Base-by-base conservation (phyloP, 2,888 invertebrate species). In the Sinohyriopsis cumingii region DNA sequence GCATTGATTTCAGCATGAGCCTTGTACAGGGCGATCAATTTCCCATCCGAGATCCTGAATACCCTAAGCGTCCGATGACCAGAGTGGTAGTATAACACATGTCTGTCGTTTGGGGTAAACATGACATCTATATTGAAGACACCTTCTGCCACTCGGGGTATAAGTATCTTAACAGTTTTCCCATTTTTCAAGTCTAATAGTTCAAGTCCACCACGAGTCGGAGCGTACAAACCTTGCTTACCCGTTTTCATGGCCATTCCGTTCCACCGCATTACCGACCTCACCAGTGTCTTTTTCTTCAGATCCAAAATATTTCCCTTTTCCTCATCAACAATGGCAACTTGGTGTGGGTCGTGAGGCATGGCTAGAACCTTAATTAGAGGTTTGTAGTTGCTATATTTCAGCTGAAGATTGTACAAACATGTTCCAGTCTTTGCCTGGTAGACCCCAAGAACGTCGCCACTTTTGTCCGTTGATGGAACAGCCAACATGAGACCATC, bases 61-160 rank as follows among this genome's bases (percentile, higher is more conserved):
- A 98, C 95, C 72, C 98, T 92, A 68, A 99, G 92, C 0, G 98
- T 98, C 90, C 97, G 96, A 84, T 95, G 93, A 0, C 98, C 98
- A 80, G 97, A 98, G 88, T 99, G 98, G 86, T 99, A 99, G 88
- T 99, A 99, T 65, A 98, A 93, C 3, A 98, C 98, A 84, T 99
- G 98, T 84, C 96, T 94, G 83, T 98, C 97, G 3, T 95, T 96
- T 77, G 95, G 94, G 71, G 96, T 98, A 90, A 99, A 99, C 92
- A 95, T 94, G 6, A 85, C 84, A 78, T 97, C 96, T 25, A 98
- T 96, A 3, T 96, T 96, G 90, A 98, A 98, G 0, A 99, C 98
- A 0, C 99, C 99, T 89, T 99, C 98, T 0, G 98, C 98, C 0
- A 98, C 90, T 69, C 89, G 86, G 3, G 96, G 96, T 77, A 99